phyloP scores from a whole-genome alignment of 1,140 invertebrate species.

The Triops cancriformis region DNA sequence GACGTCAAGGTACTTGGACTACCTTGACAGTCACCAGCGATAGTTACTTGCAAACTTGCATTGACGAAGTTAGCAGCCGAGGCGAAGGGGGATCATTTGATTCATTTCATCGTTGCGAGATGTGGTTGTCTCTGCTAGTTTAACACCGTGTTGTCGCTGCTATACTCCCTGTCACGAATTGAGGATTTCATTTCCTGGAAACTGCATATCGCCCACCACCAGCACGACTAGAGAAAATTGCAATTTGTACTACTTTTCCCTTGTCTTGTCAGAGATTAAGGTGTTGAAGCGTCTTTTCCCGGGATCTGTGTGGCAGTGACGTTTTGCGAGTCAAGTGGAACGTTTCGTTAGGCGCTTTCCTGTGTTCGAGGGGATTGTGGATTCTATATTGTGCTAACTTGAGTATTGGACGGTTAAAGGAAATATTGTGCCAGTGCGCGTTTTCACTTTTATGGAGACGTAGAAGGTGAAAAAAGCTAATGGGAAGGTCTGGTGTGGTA shows the following conservation, averaged over 20 bases:
- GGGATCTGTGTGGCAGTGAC: not conserved
- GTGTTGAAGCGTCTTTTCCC: not conserved
- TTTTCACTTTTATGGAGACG: not conserved
- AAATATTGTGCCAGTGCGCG: not conserved
- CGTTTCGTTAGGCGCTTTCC: not conserved
- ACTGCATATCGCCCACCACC: not conserved
- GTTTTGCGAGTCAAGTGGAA: not conserved
- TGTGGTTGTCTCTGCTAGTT: not conserved
- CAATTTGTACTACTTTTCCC: not conserved
- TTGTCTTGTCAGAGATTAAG: not conserved
- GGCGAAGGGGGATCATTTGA: not conserved
- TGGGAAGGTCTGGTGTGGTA: not conserved
- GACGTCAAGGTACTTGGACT: not conserved
- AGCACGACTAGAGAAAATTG: not conserved
- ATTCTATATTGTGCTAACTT: not conserved
- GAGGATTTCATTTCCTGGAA: not conserved
- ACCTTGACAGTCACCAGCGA: not conserved
- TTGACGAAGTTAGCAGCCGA: not conserved
- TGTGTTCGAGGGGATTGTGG: no score
- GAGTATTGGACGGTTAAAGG: not conserved
- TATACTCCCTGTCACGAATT: not conserved
- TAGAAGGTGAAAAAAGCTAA: not conserved
- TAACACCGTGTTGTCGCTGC: not conserved
- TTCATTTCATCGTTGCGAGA: not conserved
- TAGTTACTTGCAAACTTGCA: not conserved